Percentiles rank a stretch among this genome's conserved stretches.
phyloP scores from a whole-genome alignment of 2,113 vertebrate species.

The Eptesicus fuscus region DNA sequence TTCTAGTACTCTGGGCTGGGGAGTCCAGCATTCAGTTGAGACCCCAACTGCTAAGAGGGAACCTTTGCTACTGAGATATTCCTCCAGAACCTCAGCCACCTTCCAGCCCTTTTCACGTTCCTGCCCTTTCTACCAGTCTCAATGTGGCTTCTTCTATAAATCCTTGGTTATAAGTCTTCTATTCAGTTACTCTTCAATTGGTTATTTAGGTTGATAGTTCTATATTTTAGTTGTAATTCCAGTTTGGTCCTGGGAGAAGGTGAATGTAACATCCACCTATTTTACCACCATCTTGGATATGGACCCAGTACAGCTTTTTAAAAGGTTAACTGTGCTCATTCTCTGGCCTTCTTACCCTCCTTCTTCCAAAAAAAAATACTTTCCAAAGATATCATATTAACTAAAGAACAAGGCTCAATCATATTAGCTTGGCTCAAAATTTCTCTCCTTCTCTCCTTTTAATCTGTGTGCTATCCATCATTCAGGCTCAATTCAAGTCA shows the following conservation, averaged over 20 bases:
- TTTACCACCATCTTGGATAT: neutral
- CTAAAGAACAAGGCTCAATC: neutral
- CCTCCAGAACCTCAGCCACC: neutral
- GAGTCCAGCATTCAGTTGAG: neutral
- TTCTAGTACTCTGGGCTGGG: neutral
- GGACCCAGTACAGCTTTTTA: neutral
- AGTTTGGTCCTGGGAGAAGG: neutral
- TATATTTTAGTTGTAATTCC: neutral
- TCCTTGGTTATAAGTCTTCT: neutral
- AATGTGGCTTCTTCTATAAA: neutral
- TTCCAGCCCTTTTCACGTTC: neutral
- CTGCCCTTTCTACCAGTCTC: neutral
- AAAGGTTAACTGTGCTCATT: neutral
- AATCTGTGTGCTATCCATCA: neutral
- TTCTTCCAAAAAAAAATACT: neutral
- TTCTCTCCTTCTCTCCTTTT: neutral
- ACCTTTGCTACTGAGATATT: neutral
- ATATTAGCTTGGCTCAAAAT: conserved; percentile 27
- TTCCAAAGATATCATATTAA: neutral
- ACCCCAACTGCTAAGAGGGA: neutral
- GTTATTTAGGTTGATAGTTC: neutral
- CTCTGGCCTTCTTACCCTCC: neutral
- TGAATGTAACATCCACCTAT: neutral
- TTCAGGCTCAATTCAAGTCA: neutral
- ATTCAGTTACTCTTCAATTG: neutral